Evolutionary conservation across 2,113 vertebrate species (phyloP), one percentile per base, ranked within the genome.

Genomic region (Bufo gargarizans): DNA sequence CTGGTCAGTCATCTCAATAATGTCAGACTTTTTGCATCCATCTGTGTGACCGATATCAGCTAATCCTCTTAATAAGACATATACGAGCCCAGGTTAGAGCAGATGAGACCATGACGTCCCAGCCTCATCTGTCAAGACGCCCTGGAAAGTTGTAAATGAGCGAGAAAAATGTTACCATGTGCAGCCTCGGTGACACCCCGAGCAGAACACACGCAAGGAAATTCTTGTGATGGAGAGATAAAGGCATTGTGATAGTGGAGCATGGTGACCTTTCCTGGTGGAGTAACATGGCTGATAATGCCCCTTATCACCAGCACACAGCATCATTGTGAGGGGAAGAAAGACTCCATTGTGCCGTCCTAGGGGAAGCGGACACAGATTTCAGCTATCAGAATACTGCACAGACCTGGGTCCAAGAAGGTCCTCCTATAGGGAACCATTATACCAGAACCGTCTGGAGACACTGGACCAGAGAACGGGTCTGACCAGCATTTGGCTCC

Each of bases 241-340:
- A 61, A 45, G 33, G n/a, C 20, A 4, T 6, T 0, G 22, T 45
- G 78, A 81, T 47, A 59, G n/a, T 0, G 12, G 22, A 9, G 55
- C n/a, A 61, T 43, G 12, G 19, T 81, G 78, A 81, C 78, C 56
- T 81, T 56, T 81, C 78, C 55, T 45, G 3, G 56, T 61, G 78
- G 77, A 58, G 43, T 58, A 55, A 58, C 43, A 58, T 58, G 53
- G 50, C n/a, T 77, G 47, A 49, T 76, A 49, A 76, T 76, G 7
- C 16, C 45, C 49, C 77, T 79, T 79, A 56, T 79, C 55, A 33
- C n/a, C 14, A 12, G 33, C 22, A 78, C 49, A 4, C 76, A 55
- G 10, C n/a, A 12, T 79, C 50, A 4, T 4, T 55, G 17, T 56
- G 3, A 10, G 1, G 17, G 13, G 22, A 80, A 59, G 17, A 81